Percentiles rank a stretch among this genome's conserved stretches.
Conservation (phyloP, 2,797 vertebrate genomes). For the Scomberomorus guttatus region DNA sequence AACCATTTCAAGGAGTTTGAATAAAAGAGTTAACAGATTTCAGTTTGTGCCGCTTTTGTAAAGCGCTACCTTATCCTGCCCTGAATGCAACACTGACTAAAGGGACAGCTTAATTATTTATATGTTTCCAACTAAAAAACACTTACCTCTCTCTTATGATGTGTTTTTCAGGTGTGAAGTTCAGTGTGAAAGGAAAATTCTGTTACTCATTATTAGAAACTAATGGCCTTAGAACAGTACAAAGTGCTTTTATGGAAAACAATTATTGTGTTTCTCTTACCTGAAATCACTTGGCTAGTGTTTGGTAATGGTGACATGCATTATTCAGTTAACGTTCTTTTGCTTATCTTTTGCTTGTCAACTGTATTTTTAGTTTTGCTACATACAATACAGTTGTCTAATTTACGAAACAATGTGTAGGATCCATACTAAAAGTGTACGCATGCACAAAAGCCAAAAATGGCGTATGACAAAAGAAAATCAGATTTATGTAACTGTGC, state of each 20-base stretch:
- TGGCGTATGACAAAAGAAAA: too few relatives aligned
- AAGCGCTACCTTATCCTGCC: slow-evolving; percentile 14
- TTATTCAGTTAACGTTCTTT: slow-evolving; percentile 57
- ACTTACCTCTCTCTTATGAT: slow-evolving; percentile 46
- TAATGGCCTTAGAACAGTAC: slow-evolving; percentile 63
- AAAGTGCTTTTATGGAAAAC: slow-evolving; percentile 62
- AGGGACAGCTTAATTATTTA: slow-evolving; percentile 66
- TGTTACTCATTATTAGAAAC: slow-evolving; percentile 61
- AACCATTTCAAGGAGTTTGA: slow-evolving; percentile 32
- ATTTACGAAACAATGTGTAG: too few relatives aligned
- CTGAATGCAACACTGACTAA: slow-evolving; percentile 40
- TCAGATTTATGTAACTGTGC: too few relatives aligned
- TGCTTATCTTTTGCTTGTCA: slow-evolving; percentile 5
- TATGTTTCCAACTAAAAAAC: slow-evolving; percentile 60
- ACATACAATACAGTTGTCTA: neutral
- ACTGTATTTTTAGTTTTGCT: neutral
- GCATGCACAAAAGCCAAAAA: too few relatives aligned
- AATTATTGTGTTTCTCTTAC: slow-evolving; percentile 58
- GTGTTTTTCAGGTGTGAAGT: slow-evolving; percentile 53
- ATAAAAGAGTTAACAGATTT: slow-evolving; percentile 14
- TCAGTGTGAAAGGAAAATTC: slow-evolving; percentile 60
- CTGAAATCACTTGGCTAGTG: slow-evolving; percentile 56
- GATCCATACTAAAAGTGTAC: too few relatives aligned
- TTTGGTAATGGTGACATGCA: slow-evolving; percentile 47
- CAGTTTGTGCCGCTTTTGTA: slow-evolving; percentile 2